Conservation (phyloP, 1,140 invertebrate species). For the Drosophila yakuba region DNA sequence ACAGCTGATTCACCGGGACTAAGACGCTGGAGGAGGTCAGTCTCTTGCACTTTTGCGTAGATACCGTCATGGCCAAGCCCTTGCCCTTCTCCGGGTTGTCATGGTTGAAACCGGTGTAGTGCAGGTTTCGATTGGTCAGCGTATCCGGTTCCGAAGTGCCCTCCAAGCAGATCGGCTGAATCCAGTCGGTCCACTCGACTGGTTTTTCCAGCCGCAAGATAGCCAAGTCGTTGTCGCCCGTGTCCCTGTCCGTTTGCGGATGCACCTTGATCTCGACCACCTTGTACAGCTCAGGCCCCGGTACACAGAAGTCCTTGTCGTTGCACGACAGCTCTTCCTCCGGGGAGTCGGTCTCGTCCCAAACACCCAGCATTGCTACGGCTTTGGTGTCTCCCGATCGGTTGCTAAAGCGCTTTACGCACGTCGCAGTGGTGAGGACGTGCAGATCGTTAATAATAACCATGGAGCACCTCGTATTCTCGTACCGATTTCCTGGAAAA, state of each 20-base stretch:
- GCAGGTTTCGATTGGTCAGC: constrained; percentile 45
- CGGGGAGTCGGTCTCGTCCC: constrained; percentile 22
- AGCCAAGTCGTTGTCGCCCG: constrained; percentile 56
- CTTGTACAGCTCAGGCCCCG: constrained; percentile 23
- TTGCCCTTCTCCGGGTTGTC: constrained; percentile 29
- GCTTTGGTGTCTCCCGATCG: constrained; percentile 7
- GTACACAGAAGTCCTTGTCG: constrained; percentile 59
- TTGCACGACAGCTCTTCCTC: constrained; percentile 47
- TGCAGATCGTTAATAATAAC: constrained; percentile 47
- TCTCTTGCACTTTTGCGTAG: constrained; percentile 31
- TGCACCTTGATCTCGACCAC: constrained; percentile 48
- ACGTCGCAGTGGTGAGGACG: constrained; percentile 53
- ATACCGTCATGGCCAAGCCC: constrained; percentile 37
- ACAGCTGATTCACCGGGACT: constrained; percentile 55
- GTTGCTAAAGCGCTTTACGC: constrained; percentile 35
- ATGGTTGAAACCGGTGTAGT: constrained; percentile 49
- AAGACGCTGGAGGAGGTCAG: constrained; percentile 21
- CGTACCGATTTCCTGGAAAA: constrained; percentile 7
- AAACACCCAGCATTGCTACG: constrained; percentile 51
- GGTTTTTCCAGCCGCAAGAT: constrained; percentile 37
- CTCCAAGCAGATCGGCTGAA: constrained; percentile 56
- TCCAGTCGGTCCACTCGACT: constrained; percentile 34
- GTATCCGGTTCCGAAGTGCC: constrained; percentile 35
- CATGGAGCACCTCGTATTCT: constrained; percentile 37
- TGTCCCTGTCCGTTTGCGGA: constrained; percentile 54